A percentile compares a stretch with the other conserved stretches of the same genome.
Conservation (phyloP, 2,797 vertebrate genomes). For the Hippocampus kuda region DNA sequence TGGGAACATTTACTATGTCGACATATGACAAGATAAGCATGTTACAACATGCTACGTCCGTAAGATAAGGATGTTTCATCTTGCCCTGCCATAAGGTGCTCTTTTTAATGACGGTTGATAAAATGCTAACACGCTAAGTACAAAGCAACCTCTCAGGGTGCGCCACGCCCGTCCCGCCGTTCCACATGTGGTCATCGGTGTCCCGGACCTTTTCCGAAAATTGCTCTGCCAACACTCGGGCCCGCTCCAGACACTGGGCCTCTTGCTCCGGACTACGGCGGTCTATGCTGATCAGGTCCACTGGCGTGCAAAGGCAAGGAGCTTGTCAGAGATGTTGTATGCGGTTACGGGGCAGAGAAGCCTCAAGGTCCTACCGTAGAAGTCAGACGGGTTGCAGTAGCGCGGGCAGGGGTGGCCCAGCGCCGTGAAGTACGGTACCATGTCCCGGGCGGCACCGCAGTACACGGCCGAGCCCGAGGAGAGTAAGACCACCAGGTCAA, state of each 20-base stretch:
- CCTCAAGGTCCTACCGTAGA: conserved; percentile 69
- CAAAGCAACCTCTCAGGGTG: conserved; percentile 43
- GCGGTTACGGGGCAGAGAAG: background rate
- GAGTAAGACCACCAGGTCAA: conserved; percentile 87
- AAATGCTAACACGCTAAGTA: background rate
- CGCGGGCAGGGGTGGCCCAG: conserved; percentile 83
- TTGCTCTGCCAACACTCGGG: conserved; percentile 63
- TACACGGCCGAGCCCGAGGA: conserved; percentile 83
- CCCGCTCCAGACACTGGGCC: conserved; percentile 69
- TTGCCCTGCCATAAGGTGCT: too few relatives aligned
- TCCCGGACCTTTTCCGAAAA: conserved; percentile 76
- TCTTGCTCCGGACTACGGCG: conserved; percentile 76
- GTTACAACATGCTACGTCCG: too few relatives aligned
- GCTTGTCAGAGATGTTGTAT: background rate
- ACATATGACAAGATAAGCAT: too few relatives aligned
- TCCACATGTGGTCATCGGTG: conserved; percentile 82
- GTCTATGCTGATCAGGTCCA: conserved; percentile 89
- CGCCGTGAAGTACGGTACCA: conserved; percentile 86
- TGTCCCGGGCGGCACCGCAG: conserved; percentile 78
- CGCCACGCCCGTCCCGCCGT: conserved; percentile 27
- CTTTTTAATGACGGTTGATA: background rate
- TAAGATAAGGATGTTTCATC: too few relatives aligned
- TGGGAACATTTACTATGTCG: too few relatives aligned
- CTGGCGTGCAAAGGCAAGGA: conserved; percentile 25
- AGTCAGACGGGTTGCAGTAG: conserved; percentile 94